Evolutionary conservation across 1,140 invertebrate species (phyloP).

Genomic region (Araneus ventricosus): DNA sequence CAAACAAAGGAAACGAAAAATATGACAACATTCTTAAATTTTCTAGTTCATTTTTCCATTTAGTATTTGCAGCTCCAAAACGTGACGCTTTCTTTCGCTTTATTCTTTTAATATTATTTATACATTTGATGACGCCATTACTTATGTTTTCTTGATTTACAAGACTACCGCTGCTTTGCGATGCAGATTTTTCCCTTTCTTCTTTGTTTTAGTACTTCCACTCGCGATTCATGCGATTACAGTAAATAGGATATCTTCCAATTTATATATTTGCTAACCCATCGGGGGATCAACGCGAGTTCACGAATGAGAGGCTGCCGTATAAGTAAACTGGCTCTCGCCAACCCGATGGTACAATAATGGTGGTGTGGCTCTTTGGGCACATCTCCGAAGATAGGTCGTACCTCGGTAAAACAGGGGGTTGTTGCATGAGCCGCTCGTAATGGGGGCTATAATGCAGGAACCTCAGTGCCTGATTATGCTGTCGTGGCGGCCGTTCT

Average conservation of each 20-base stretch:
- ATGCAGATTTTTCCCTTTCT: neutral
- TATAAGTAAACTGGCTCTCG: too few species aligned
- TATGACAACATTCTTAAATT: slow-evolving; percentile 38
- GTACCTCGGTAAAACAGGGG: too few species aligned
- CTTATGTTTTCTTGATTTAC: slow-evolving; percentile 32
- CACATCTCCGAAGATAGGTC: too few species aligned
- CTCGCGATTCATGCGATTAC: slow-evolving; percentile 14
- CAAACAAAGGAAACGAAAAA: slow-evolving; percentile 24
- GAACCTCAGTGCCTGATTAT: too few species aligned
- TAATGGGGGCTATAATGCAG: too few species aligned
- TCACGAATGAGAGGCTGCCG: too few species aligned
- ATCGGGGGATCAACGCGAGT: too few species aligned
- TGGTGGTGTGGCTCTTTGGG: too few species aligned
- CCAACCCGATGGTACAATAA: too few species aligned
- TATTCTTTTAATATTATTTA: neutral
- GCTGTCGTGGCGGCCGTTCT: too few species aligned
- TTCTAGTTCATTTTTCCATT: slow-evolving; percentile 66
- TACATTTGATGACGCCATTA: slow-evolving; percentile 23
- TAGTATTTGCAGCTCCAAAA: slow-evolving; percentile 14
- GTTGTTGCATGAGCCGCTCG: too few species aligned
- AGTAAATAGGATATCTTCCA: slow-evolving; percentile 23
- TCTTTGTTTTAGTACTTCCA: neutral
- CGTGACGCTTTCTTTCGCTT: neutral
- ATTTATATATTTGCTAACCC: too few species aligned
- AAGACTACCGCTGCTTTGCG: neutral